A percentile compares a stretch with the other conserved stretches of the same genome.
phyloP scores from a whole-genome alignment of 1,140 invertebrate species.

The Frieseomelitta varia region DNA sequence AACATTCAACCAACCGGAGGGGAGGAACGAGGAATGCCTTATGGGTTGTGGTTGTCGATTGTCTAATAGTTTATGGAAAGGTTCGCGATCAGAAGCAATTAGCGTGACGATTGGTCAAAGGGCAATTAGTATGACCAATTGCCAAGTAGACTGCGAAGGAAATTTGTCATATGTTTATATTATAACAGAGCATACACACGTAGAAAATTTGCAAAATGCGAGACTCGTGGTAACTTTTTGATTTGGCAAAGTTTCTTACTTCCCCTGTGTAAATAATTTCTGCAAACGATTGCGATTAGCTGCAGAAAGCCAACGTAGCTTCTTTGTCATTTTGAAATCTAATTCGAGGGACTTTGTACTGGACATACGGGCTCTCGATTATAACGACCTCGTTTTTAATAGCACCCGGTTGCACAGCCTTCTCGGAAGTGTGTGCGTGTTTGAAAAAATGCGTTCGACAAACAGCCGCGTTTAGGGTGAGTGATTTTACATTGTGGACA shows the following conservation, averaged over 20 bases:
- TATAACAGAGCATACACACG: too few species aligned
- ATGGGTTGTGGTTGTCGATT: neutral
- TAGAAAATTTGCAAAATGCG: neutral
- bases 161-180: too few species aligned
- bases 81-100: neutral
- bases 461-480: constrained; percentile 58
- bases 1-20: neutral
- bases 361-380: neutral
- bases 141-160: neutral
- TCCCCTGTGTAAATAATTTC: neutral
- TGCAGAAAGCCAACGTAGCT: too few species aligned
- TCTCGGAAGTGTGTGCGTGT: constrained; percentile 13
- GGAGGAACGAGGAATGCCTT: neutral
- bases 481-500: constrained; percentile 53
- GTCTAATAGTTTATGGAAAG: neutral
- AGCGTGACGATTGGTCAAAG: constrained; percentile 22
- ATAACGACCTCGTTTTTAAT: neutral
- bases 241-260: neutral
- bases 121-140: neutral
- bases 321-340: neutral
- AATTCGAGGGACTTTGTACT: too few species aligned
- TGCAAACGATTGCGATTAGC: neutral
- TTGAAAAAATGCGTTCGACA: constrained; percentile 34
- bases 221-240: neutral
- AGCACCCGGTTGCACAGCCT: too few species aligned